These are phyloP conservation scores for Aspidiotus rigidus DNA, from an alignment of 2,888 invertebrate species.

Conservation along the genomic window DNA sequence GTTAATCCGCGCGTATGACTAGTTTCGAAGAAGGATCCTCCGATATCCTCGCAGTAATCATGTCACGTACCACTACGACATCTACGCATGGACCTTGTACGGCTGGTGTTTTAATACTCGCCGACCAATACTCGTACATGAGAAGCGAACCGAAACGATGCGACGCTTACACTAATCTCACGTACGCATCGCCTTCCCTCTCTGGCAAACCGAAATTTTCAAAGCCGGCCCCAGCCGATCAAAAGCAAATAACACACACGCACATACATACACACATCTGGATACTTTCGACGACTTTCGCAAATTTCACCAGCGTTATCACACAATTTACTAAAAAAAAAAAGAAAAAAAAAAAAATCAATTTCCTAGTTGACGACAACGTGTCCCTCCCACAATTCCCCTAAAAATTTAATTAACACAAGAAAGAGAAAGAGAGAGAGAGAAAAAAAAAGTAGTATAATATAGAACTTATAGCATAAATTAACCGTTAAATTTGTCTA, in stretches of 20 bases:
- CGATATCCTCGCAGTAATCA: too few species aligned
- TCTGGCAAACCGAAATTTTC: too few species aligned
- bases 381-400: slow-evolving; percentile 5
- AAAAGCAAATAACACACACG: too few species aligned
- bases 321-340: slow-evolving; percentile 14
- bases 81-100: too few species aligned
- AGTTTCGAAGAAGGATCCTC: not conserved
- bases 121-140: too few species aligned
- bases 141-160: too few species aligned
- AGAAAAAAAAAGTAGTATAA: not conserved
- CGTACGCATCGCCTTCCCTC: too few species aligned
- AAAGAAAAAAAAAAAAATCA: slow-evolving; percentile 15
- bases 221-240: too few species aligned
- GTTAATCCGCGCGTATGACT: not conserved
- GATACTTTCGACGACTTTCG: not conserved
- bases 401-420: not conserved
- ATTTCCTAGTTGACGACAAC: slow-evolving; percentile 7
- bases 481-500: slow-evolving; percentile 7
- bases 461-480: not conserved
- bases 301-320: slow-evolving; percentile 15
- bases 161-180: too few species aligned
- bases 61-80: too few species aligned
- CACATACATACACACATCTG: too few species aligned
- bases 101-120: too few species aligned
- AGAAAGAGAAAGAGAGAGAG: not conserved